Evolutionary conservation across 2,113 vertebrate genomes (phyloP).

Genomic region (Alaudala cheleensis): DNA sequence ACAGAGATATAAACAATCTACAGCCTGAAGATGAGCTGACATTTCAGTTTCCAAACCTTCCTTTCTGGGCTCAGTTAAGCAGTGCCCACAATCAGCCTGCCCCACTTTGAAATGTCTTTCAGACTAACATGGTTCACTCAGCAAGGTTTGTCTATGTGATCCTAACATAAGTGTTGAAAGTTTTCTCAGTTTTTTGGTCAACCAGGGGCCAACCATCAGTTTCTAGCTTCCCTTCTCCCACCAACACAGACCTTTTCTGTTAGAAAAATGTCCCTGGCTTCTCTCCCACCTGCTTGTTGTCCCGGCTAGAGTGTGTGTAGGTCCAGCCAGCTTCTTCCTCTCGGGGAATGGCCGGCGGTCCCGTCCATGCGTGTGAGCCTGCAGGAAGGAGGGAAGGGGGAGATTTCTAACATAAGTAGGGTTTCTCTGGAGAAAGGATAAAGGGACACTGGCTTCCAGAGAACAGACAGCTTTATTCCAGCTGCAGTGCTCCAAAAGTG

Average conservation of each 20-base stretch:
- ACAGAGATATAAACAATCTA: neutral
- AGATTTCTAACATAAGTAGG: too few relatives aligned
- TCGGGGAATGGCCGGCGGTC: too few relatives aligned
- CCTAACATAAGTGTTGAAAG: neutral
- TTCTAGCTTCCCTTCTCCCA: neutral
- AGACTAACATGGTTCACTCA: neutral
- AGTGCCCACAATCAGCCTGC: neutral
- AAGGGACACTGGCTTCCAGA: too few relatives aligned
- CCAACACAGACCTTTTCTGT: neutral
- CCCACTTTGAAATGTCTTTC: neutral
- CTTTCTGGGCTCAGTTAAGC: neutral
- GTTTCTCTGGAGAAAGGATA: too few relatives aligned
- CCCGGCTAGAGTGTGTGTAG: too few relatives aligned
- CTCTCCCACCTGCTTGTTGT: too few relatives aligned
- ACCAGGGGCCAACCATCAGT: neutral
- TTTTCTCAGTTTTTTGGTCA: neutral
- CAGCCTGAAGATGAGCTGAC: neutral
- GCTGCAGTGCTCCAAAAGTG: too few relatives aligned
- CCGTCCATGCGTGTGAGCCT: too few relatives aligned
- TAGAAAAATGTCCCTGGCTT: too few relatives aligned
- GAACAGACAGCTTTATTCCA: too few relatives aligned
- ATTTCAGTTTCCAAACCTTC: neutral
- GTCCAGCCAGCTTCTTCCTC: too few relatives aligned
- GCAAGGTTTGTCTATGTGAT: neutral
- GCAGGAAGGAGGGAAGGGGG: too few relatives aligned